Conservation (phyloP, 2,888 invertebrate species). For the Kuschelorhynchus macadamiae region DNA sequence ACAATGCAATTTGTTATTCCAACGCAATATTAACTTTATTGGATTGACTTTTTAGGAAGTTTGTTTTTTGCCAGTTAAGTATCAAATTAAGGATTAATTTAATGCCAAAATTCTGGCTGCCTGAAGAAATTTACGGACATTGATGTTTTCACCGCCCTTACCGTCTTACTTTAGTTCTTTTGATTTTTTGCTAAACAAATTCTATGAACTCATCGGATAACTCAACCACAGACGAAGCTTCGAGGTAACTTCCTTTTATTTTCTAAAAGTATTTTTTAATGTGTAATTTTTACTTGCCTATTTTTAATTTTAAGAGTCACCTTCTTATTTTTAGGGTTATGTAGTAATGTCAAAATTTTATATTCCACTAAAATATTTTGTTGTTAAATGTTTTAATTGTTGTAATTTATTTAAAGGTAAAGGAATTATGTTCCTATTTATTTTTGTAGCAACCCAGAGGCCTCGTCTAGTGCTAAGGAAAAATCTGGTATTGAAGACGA, state of each 20-base stretch:
- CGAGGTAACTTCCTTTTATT: conserved; percentile 65
- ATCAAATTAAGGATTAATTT: too few relatives aligned
- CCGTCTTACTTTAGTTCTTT: conserved; percentile 53
- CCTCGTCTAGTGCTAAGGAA: conserved; percentile 65
- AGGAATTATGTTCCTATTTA: conserved; percentile 4
- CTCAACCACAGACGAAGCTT: conserved; percentile 70
- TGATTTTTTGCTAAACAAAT: conserved; percentile 58
- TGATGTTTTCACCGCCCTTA: conserved; percentile 46
- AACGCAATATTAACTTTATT: too few relatives aligned
- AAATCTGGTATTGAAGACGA: conserved; percentile 71
- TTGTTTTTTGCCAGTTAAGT: too few relatives aligned
- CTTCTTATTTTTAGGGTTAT: conserved; percentile 60
- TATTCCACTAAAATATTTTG: background rate
- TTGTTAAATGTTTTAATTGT: background rate
- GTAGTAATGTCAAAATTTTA: too few relatives aligned
- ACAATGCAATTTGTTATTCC: too few relatives aligned
- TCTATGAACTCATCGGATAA: conserved; percentile 70
- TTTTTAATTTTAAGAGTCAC: conserved; percentile 10
- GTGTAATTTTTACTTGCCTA: background rate
- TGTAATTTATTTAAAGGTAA: background rate
- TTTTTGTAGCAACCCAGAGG: conserved; percentile 68
- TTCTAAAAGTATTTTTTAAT: conserved; percentile 1
- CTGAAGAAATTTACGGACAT: conserved; percentile 27
- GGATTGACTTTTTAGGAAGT: too few relatives aligned
- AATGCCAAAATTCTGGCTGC: conserved; percentile 3